Conservation (phyloP, 2,888 invertebrate genomes). For the Dione vanillae region DNA sequence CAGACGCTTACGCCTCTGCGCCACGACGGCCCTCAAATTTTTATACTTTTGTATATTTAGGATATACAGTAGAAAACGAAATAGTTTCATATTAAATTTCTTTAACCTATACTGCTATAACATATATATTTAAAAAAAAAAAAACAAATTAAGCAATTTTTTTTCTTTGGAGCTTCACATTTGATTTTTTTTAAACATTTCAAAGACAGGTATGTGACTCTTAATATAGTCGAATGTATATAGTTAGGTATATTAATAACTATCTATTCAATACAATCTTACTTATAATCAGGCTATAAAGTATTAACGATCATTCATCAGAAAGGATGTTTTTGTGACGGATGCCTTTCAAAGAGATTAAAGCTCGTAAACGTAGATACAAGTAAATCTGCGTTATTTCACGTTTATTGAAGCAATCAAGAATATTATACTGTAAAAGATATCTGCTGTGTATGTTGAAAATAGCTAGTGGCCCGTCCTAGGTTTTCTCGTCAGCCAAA, state of each 20-base stretch:
- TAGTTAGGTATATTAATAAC: neutral
- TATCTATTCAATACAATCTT: conserved; percentile 11
- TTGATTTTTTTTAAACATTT: no score
- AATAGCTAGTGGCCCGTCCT: neutral
- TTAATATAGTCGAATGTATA: neutral
- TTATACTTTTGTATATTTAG: no score
- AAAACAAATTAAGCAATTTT: no score
- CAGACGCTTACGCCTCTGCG: no score
- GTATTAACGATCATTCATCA: conserved; percentile 25
- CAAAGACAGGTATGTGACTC: no score
- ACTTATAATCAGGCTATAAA: conserved; percentile 25
- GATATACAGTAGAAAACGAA: no score
- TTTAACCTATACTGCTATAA: no score
- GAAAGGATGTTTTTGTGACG: conserved; percentile 47
- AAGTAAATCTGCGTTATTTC: conserved; percentile 47
- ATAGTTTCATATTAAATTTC: no score
- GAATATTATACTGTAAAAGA: conserved; percentile 38
- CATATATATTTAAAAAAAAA: no score
- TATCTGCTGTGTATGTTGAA: conserved; percentile 2
- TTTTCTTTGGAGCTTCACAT: no score
- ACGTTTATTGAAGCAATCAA: conserved; percentile 44
- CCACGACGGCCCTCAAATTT: no score
- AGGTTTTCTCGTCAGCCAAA: neutral
- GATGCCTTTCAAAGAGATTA: conserved; percentile 45
- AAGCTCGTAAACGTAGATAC: conserved; percentile 46